Evolutionary conservation across 1,140 invertebrate species (phyloP), one percentile per base, ranked within the genome.

Genomic region (Drosophila subpulchrella): DNA sequence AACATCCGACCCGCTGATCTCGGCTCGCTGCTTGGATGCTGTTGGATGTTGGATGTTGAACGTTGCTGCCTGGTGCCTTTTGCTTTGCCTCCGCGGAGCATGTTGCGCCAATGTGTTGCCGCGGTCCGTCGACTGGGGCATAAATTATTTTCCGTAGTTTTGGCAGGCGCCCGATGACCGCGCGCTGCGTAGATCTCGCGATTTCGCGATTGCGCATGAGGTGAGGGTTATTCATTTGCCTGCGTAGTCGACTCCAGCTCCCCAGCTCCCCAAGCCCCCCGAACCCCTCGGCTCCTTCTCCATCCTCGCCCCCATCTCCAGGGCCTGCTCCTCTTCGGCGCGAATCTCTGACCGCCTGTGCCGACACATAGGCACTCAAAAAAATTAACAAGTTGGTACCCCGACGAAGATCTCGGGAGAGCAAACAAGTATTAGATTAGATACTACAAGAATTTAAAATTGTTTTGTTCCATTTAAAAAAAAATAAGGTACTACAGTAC

Each of bases 101-200:
- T 88, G 83, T 88, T 88, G 80, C 80, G 80, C 84, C 83, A 88
- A 89, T 88, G 83, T 88, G 83, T 83, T 89, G 76, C 81, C 56
- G 84, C 83, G 84, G 70, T 68, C 73, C 80, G 79, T 60, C 71
- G 72, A 71, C 76, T 82, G 78, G 81, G 74, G 90, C 90, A 91
- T 91, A 91, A 91, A 91, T 91, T 91, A 91, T 91, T 91, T 79
- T 75, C 83, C 90, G 88, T 91, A 88, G 90, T 91, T 91, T 90
- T 81, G 81, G 81, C 73, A 85, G 82, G 85, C 84, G 80, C 85
- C 81, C 85, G 84, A 78, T 91, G 85, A 81, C 79, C 67, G 90
- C 90, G 67, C 84, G 72, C 74, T 89, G 81, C 78, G 78, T 82
- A 84, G 78, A 88, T 90, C 75, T 81, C 15, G 74, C 80, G 86